A percentile compares a stretch with the other conserved stretches of the same genome.
Conservation (phyloP, 2,797 vertebrate genomes). For the Acropternis orthonyx region DNA sequence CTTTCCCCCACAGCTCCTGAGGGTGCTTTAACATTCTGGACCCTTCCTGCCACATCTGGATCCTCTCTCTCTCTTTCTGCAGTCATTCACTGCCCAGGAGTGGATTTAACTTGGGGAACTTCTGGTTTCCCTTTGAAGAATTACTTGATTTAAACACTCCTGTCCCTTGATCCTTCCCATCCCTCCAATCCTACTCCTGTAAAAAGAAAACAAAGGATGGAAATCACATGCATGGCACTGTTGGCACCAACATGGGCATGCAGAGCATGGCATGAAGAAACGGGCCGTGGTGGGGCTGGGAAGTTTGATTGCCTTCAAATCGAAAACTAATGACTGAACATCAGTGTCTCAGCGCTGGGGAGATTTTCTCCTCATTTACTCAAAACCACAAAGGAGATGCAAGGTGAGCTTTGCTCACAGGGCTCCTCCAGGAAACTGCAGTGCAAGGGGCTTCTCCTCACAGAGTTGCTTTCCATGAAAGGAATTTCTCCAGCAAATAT, state of each 20-base stretch:
- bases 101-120: not conserved
- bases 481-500: not conserved
- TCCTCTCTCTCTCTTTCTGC: not conserved
- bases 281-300: rapidly evolving
- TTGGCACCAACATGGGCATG: not conserved
- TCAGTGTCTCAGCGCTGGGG: not conserved
- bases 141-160: not conserved
- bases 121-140: not conserved
- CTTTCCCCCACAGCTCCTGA: rapidly evolving
- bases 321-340: not conserved
- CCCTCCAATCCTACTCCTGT: not conserved
- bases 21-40: not conserved
- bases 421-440: not conserved
- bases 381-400: not conserved
- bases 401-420: not conserved
- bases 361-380: not conserved
- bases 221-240: not conserved
- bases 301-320: not conserved
- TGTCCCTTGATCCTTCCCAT: too few species aligned
- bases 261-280: not conserved
- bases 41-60: not conserved
- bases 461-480: not conserved
- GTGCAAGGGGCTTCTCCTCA: not conserved
- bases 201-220: not conserved
- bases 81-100: not conserved